These are phyloP conservation scores for Agrochola litura DNA, from an alignment of 2,888 invertebrate species.

Conservation along the genomic window DNA sequence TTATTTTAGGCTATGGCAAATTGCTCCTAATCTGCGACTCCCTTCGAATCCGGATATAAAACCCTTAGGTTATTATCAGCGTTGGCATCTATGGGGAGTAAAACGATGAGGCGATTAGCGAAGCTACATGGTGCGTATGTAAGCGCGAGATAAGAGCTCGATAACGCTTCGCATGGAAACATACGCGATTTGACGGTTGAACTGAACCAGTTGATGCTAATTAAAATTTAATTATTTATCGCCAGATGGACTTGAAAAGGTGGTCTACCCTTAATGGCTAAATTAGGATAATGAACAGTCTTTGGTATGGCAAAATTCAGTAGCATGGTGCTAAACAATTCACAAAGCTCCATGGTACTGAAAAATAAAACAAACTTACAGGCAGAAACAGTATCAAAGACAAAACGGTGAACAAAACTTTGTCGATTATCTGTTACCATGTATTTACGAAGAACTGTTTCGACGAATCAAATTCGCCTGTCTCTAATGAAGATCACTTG, in stretches of 20 bases:
- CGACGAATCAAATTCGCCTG: not conserved
- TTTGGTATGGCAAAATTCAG: not conserved
- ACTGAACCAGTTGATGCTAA: conserved; percentile 12
- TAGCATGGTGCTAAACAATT: no score
- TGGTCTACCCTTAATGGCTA: not conserved
- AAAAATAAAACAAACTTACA: not conserved
- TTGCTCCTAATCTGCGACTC: conserved; percentile 84
- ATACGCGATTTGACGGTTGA: conserved; percentile 40
- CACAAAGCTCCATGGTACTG: not conserved
- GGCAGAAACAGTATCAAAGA: not conserved
- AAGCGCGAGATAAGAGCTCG: conserved; percentile 80
- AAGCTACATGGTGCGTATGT: conserved; percentile 81
- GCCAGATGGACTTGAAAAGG: not conserved
- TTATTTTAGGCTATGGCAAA: conserved; percentile 83
- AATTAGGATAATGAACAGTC: not conserved
- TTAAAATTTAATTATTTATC: conserved; percentile 29
- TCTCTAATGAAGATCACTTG: conserved; percentile 37
- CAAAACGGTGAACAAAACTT: not conserved
- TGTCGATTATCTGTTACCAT: conserved; percentile 8
- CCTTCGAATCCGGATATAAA: conserved; percentile 82
- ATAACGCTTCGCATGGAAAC: conserved; percentile 72
- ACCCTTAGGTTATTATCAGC: conserved; percentile 81
- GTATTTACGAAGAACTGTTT: not conserved
- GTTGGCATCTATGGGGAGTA: conserved; percentile 81
- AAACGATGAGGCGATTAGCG: conserved; percentile 85